Base-by-base conservation (phyloP, 30 jellyfish, hydroid and myxozoan genomes). In the Hydractinia symbiolongicarpus region DNA sequence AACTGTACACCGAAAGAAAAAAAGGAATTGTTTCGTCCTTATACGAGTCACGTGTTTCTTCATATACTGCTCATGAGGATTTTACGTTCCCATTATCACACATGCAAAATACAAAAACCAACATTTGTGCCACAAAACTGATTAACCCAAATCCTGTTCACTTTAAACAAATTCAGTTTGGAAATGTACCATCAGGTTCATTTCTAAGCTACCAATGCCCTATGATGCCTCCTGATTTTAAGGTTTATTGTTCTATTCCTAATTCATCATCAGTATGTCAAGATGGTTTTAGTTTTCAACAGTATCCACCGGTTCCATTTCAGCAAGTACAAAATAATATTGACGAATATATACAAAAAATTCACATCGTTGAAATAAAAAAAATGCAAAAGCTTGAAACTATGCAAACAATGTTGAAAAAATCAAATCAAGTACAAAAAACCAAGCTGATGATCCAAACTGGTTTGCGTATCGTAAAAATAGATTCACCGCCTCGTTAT, bases 11-110 rank as follows among this genome's bases (percentile, higher is more conserved):
- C n/a, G n/a, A n/a, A n/a, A n/a, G n/a, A n/a, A n/a, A n/a, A 62
- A 62, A 62, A 62, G 73, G 73, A 62, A 62, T 62, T 62, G 73
- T 62, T 15, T 62, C 73, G 30, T 62, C 73, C 7, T 62, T 62
- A 50, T 62, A 62, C 30, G 73, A 62, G 30, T 40, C 73, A 62
- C 73, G 73, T 62, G 73, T 50, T 5, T 15, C 8, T 5, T 50
- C 73, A 9, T 50, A 62, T 5, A 62, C 73, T 5, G 16, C 8
- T 5, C 5, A 5, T 9, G 73, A 62, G 30, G 73, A 62, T 9
- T 7, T 62, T 5, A 62, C 5, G 7, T 62, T 62, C 9, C 30
- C 30, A 9, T 15, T 62, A 5, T 40, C 5, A 15, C 73, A 62
- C 9, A 62, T 9, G 73, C 5, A 62, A 62, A 5, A 62, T 62